Evolutionary conservation across 1,140 invertebrate species (phyloP).

Genomic region (Tetramorium simillimum): DNA sequence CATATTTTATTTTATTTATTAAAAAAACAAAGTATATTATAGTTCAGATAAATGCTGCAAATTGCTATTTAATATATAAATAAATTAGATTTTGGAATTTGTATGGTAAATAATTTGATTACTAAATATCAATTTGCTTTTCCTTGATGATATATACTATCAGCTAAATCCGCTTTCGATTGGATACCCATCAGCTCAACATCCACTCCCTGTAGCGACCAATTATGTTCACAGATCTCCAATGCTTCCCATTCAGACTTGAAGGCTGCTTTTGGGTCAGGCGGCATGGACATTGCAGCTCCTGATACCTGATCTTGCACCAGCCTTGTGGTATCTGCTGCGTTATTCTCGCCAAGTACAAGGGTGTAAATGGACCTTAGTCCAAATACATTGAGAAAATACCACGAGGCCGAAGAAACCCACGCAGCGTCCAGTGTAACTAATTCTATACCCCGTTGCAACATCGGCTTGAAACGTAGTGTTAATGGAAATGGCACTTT

Average conservation of each 20-base stretch:
- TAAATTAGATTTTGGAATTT: slow-evolving; percentile 47
- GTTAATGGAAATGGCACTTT: slow-evolving; percentile 99
- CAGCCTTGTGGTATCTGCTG: slow-evolving; percentile 97
- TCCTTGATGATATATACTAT: slow-evolving; percentile 81
- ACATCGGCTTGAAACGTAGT: slow-evolving; percentile 99
- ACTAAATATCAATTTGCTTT: slow-evolving; percentile 74
- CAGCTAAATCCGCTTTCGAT: slow-evolving; percentile 74
- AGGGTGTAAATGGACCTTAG: slow-evolving; percentile 98
- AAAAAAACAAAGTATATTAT: slow-evolving; percentile 50
- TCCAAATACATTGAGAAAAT: slow-evolving; percentile 99
- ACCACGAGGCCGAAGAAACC: slow-evolving; percentile 99
- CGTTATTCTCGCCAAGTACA: slow-evolving; percentile 99
- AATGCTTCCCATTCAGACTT: slow-evolving; percentile 99
- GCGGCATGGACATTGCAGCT: slow-evolving; percentile 98
- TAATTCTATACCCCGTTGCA: slow-evolving; percentile 98
- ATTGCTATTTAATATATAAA: slow-evolving; percentile 31
- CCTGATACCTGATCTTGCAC: slow-evolving; percentile 99
- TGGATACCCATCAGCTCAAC: slow-evolving; percentile 85
- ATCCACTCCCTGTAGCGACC: slow-evolving; percentile 94
- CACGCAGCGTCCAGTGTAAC: slow-evolving; percentile 98
- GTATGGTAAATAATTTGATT: background rate
- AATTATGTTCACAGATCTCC: slow-evolving; percentile 97
- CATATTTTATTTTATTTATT: slow-evolving; percentile 42
- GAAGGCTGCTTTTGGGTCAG: slow-evolving; percentile 99
- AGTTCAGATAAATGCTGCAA: background rate